Conservation (phyloP, 2,888 invertebrate genomes). For the Pteria penguin region DNA sequence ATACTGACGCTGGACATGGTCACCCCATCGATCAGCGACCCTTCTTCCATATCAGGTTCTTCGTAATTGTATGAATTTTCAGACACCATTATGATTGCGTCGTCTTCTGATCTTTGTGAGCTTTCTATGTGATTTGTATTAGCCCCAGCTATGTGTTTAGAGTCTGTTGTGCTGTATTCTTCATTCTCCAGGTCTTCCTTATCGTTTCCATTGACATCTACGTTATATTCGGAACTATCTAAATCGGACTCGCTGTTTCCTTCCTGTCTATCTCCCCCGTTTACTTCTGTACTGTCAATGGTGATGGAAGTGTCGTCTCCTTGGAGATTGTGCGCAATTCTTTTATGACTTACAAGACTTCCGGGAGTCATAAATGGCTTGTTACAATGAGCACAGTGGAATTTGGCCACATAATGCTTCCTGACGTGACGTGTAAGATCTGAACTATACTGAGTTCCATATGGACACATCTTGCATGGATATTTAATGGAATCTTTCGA, state of each 20-base stretch:
- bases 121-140: not conserved
- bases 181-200: not conserved
- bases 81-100: not conserved
- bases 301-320: not conserved
- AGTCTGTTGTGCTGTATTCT: not conserved
- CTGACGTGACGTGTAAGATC: constrained; percentile 48
- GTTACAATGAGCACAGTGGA: constrained; percentile 51
- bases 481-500: constrained; percentile 27
- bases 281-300: too few species aligned
- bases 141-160: not conserved
- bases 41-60: constrained; percentile 11
- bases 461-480: constrained; percentile 47
- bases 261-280: too few species aligned
- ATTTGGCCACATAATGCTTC: constrained; percentile 49
- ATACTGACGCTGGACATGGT: not conserved
- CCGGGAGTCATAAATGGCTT: constrained; percentile 53
- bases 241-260: constrained; percentile 9
- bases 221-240: constrained; percentile 2
- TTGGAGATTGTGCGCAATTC: constrained; percentile 39
- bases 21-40: not conserved
- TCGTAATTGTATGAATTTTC: constrained; percentile 17
- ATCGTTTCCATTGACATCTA: constrained; percentile 7
- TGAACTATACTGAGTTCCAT: constrained; percentile 43
- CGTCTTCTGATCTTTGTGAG: not conserved
- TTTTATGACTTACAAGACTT: constrained; percentile 52